Evolutionary conservation across 2,888 invertebrate species (phyloP).

Genomic region (Perdita meconis): DNA sequence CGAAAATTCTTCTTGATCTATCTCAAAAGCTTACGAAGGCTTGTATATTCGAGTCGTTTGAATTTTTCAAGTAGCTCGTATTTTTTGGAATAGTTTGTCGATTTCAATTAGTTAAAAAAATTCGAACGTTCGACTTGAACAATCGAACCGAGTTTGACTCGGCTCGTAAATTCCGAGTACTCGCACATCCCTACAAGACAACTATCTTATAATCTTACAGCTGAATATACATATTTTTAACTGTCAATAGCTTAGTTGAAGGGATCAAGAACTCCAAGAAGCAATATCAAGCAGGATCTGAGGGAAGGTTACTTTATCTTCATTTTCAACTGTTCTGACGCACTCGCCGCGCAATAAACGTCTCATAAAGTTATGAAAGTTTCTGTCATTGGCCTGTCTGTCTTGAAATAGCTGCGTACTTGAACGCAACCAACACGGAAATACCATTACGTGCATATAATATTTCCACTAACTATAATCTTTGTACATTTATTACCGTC

Average conservation of each 20-base stretch:
- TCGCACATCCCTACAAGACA: no score
- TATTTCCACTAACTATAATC: background rate
- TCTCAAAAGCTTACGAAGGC: no score
- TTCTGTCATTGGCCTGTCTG: slow-evolving; percentile 3
- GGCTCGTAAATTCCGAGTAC: no score
- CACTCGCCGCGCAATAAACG: background rate
- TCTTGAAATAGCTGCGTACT: slow-evolving; percentile 7
- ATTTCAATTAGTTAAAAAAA: no score
- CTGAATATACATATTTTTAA: background rate
- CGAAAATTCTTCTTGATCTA: no score
- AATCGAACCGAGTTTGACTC: no score
- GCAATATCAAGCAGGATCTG: background rate
- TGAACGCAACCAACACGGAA: background rate
- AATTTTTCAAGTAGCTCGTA: no score
- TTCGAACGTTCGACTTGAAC: no score
- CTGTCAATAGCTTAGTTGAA: background rate
- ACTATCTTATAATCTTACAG: no score
- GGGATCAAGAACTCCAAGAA: background rate
- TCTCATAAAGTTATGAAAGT: slow-evolving; percentile 6
- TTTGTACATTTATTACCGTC: background rate
- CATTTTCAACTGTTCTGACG: background rate
- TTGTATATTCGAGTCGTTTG: no score
- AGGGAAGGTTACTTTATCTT: background rate
- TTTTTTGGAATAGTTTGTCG: no score
- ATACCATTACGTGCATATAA: background rate